Percentiles rank a stretch among this genome's conserved stretches.
These are phyloP conservation scores for Molanna angustata DNA, from an alignment of 2,888 invertebrate species.

Conservation along the genomic window DNA sequence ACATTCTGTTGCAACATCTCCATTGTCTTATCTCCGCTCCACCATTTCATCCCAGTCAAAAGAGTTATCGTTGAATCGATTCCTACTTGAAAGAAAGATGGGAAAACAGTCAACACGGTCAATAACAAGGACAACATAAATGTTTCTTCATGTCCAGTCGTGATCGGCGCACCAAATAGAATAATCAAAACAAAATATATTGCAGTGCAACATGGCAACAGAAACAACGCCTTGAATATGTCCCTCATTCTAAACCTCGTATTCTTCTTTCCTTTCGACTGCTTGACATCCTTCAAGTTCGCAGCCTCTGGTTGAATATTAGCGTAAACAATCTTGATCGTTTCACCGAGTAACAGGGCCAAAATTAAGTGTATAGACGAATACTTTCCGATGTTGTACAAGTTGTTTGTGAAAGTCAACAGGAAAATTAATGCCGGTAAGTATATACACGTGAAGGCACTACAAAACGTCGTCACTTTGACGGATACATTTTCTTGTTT, in stretches of 20 bases:
- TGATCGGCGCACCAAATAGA: conserved; percentile 66
- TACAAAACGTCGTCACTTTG: conserved; percentile 45
- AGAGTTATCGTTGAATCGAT: conserved; percentile 55
- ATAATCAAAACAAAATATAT: conserved; percentile 61
- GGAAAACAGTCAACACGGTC: conserved; percentile 61
- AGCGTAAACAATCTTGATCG: conserved; percentile 20
- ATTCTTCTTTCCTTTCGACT: conserved; percentile 44
- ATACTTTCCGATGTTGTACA: conserved; percentile 60
- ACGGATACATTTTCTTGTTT: conserved; percentile 21
- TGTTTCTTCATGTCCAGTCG: conserved; percentile 64
- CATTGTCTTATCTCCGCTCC: conserved; percentile 51
- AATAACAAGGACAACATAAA: conserved; percentile 62
- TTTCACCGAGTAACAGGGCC: conserved; percentile 23
- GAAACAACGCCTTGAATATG: conserved; percentile 49
- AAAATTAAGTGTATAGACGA: conserved; percentile 38
- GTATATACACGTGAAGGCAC: conserved; percentile 61
- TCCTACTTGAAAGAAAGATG: conserved; percentile 61
- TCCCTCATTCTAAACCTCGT: conserved; percentile 50
- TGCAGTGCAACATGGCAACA: conserved; percentile 47
- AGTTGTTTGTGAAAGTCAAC: conserved; percentile 55
- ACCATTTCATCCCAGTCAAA: conserved; percentile 52
- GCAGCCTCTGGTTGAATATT: conserved; percentile 22
- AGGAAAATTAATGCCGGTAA: conserved; percentile 57
- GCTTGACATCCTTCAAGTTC: conserved; percentile 40
- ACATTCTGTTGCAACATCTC: conserved; percentile 59